phyloP scores from a whole-genome alignment of 2,888 invertebrate genomes.

The Hartigia nigra region DNA sequence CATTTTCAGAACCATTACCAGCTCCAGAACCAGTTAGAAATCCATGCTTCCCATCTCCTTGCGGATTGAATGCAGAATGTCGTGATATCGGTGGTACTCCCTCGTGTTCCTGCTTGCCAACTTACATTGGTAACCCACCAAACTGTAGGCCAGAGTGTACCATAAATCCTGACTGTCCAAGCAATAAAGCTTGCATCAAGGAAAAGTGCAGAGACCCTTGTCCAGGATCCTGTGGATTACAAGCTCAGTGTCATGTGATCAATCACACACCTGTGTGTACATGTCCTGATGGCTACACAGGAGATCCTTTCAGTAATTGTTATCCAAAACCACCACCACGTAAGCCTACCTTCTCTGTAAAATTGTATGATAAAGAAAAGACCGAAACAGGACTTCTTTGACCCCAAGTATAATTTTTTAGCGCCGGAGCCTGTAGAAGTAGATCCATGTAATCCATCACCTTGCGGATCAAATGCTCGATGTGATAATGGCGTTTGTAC shows the following conservation, averaged over 20 bases:
- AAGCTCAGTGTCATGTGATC: conserved; percentile 78
- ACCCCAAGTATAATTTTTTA: not conserved
- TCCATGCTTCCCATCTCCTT: conserved; percentile 68
- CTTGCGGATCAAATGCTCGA: conserved; percentile 79
- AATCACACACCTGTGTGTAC: conserved; percentile 81
- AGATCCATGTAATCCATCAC: conserved; percentile 72
- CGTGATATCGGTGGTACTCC: conserved; percentile 71
- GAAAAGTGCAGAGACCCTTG: conserved; percentile 84
- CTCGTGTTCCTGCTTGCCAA: conserved; percentile 74
- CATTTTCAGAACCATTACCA: conserved; percentile 40
- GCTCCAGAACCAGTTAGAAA: conserved; percentile 41
- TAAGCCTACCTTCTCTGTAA: conserved; percentile 51
- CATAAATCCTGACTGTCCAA: conserved; percentile 78
- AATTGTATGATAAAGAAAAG: not conserved
- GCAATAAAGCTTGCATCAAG: conserved; percentile 79
- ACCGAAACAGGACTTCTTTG: not conserved
- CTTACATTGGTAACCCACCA: conserved; percentile 76
- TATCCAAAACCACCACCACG: conserved; percentile 60
- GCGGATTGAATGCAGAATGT: conserved; percentile 77
- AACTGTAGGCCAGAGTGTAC: conserved; percentile 71
- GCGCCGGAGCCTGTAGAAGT: conserved; percentile 38
- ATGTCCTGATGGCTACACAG: conserved; percentile 76
- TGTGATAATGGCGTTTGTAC: conserved; percentile 78
- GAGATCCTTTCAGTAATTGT: conserved; percentile 77
- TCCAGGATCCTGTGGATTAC: conserved; percentile 78